phyloP scores from a whole-genome alignment of 2,113 vertebrate genomes.

The Sander lucioperca region DNA sequence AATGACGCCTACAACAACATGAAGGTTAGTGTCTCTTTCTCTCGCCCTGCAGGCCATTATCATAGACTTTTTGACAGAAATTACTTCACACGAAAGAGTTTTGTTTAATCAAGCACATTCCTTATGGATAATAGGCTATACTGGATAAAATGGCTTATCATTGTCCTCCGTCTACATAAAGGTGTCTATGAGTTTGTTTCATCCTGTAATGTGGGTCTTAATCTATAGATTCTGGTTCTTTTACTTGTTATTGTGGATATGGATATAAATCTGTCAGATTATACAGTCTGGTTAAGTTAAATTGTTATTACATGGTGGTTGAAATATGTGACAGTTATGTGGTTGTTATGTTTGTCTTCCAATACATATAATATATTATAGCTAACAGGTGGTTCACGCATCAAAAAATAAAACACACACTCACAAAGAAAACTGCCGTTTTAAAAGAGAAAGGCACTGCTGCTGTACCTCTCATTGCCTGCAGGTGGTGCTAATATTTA shows the following conservation, averaged over 20 bases:
- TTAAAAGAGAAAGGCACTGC: not conserved
- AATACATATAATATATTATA: not conserved
- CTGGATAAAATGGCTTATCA: not conserved
- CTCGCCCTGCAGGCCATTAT: not conserved
- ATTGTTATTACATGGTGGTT: not conserved
- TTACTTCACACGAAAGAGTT: not conserved
- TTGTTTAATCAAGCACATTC: not conserved
- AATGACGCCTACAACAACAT: not conserved
- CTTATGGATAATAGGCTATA: not conserved
- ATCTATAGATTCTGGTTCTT: not conserved
- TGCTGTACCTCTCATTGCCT: not conserved
- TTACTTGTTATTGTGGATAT: not conserved
- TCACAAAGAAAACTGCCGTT: not conserved
- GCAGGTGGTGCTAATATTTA: not conserved
- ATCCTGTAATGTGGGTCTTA: not conserved
- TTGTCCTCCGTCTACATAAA: not conserved
- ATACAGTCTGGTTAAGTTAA: not conserved
- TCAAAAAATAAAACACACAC: not conserved
- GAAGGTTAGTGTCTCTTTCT: not conserved
- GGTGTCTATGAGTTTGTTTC: not conserved
- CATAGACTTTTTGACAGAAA: not conserved
- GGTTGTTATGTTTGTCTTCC: not conserved
- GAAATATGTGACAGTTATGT: not conserved
- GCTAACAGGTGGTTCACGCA: not conserved
- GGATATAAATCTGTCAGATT: not conserved